Base-by-base conservation (phyloP, 2,888 invertebrate species). In the Acleris emargana region DNA sequence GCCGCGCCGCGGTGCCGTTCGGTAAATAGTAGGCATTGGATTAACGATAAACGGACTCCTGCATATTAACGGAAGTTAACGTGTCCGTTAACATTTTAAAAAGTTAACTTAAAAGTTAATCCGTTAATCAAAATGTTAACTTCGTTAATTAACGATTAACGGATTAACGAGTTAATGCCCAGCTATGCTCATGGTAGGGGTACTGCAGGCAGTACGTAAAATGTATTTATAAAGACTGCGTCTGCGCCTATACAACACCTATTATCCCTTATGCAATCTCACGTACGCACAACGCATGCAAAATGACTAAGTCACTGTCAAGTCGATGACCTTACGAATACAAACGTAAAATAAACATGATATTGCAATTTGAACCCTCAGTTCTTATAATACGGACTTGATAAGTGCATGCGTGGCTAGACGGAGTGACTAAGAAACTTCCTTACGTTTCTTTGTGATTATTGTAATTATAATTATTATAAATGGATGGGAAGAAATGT, bases 281-380 rank as follows among this genome's bases (percentile, higher is more conserved):
- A 42, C 57, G 55, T 51, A 58, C 32, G 60, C 58, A 43, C 64
- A 32, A 55, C 20, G 66, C 61, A 61, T 66, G 61, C 57, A 52
- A 61, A 66, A 52, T 61, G 51, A 55, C 57, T 57, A 51, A 62
- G 60, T 68, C 68, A 68, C 67, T 62, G 68, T 58, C 63, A 59
- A 63, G 68, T 60, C 68, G 59, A 45, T 62, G 68, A 67, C 57
- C 67, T 63, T 57, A 45, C 45, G 42, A 54, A 62, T 20, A 52
- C 52, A 52, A 52, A 59, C 22, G 18, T 53, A 18, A 20, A 53
- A 58, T 22, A 47, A 38, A 18, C 7, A 7, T 7, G 5, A 20
- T 50, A 50, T 18, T n/a, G 22, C 50, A 64, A 60, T 32, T 11
- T 55, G 43, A 51, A 55, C 53, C 50, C 28, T 51, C n/a, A 3